Evolutionary conservation across 2,797 vertebrate genomes (phyloP), one percentile per base, ranked within the genome.

Genomic region (Remorina albescens): DNA sequence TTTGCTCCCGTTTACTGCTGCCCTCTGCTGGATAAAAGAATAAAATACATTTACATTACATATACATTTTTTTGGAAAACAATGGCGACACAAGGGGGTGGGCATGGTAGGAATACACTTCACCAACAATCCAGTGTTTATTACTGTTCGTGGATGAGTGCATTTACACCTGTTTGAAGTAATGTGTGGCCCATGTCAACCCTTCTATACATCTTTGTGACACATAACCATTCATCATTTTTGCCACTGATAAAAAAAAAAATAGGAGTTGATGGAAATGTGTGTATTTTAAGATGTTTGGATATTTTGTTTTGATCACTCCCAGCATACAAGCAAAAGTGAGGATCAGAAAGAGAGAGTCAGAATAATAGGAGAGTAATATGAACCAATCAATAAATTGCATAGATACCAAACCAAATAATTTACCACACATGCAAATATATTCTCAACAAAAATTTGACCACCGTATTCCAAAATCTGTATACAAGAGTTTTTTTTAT

Each of bases 1-100:
- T n/a, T 30, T 59, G 18, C 10, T 0, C 13, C 55, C 10, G 74
- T 26, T 49, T 2, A n/a, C 34, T 82, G 64, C 71, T 79, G 78
- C 76, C 49, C 68, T 62, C 88, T 88, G 74, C 60, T 89, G 88
- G 86, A 72, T 12, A 23, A 47, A 71, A 28, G 15, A 53, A 2
- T n/a, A n/a, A n/a, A n/a, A n/a, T n/a, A n/a, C n/a, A n/a, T n/a
- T n/a, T n/a, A n/a, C n/a, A n/a, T n/a, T n/a, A n/a, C n/a, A n/a
- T n/a, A n/a, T n/a, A n/a, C n/a, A n/a, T n/a, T n/a, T n/a, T n/a
- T n/a, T n/a, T n/a, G n/a, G 46, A 55, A 51, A 26, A 32, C 51
- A 71, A 21, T 25, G 8, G 19, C 59, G 12, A 37, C 30, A 37
- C 34, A 46, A n/a, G n/a, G n/a, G n/a, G n/a, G n/a, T 11, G 32